These are phyloP conservation scores for Enteromius anoplus DNA, from an alignment of 2,797 vertebrate genomes.

Conservation along the genomic window DNA sequence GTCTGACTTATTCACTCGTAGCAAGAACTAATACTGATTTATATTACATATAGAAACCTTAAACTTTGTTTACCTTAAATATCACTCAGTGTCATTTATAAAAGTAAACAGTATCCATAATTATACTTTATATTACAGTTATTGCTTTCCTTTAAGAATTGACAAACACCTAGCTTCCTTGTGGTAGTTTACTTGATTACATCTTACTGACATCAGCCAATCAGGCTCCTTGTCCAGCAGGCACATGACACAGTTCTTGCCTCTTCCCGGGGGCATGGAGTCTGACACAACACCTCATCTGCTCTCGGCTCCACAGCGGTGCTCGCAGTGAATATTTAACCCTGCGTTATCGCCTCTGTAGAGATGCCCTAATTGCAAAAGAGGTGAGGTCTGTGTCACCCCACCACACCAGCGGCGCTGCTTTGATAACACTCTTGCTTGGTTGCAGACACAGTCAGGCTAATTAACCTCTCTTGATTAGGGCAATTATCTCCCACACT, in stretches of 20 bases:
- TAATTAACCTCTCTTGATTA: constrained; percentile 85
- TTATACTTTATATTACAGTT: not conserved
- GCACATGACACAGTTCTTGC: constrained; percentile 35
- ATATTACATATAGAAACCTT: not conserved
- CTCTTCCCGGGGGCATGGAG: constrained; percentile 36
- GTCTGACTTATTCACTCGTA: not conserved
- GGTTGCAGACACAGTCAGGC: constrained; percentile 65
- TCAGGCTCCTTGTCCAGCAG: constrained; percentile 11
- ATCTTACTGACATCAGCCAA: not conserved
- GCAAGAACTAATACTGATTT: not conserved
- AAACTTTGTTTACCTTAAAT: not conserved
- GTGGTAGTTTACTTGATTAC: not conserved
- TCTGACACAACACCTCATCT: constrained; percentile 37
- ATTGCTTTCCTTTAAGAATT: not conserved
- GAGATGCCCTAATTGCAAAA: constrained; percentile 67
- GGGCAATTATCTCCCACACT: constrained; percentile 82
- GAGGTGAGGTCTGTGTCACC: constrained; percentile 71
- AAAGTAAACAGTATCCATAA: too few relatives aligned
- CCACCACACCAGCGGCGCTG: constrained; percentile 64
- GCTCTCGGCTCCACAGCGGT: constrained; percentile 23
- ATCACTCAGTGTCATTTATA: not conserved
- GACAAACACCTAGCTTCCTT: not conserved
- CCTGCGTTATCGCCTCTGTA: constrained; percentile 62
- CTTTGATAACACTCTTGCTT: constrained; percentile 72
- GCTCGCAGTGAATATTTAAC: constrained; percentile 69